Conservation (phyloP, 2,888 invertebrate genomes). For the Heliconius charithonia region DNA sequence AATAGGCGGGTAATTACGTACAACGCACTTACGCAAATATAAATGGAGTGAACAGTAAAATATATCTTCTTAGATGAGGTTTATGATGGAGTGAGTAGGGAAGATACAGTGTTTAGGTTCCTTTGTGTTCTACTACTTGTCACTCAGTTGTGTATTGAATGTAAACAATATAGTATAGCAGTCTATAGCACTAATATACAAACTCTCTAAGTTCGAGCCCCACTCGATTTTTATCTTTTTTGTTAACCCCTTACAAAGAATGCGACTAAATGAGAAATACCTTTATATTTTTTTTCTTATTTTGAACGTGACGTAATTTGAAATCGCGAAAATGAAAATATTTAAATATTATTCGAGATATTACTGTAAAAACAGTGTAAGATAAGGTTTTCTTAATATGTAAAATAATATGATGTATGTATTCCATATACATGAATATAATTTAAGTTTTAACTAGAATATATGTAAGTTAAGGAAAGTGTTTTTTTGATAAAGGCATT, state of each 20-base stretch:
- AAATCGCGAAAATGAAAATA: too few species aligned
- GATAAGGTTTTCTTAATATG: not conserved
- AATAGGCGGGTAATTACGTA: conserved; percentile 59
- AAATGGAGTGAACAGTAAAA: conserved; percentile 39
- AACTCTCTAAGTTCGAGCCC: too few species aligned
- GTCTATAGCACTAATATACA: too few species aligned
- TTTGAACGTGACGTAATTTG: too few species aligned
- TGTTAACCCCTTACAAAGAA: too few species aligned
- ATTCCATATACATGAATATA: not conserved
- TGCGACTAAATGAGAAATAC: too few species aligned
- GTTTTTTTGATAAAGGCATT: too few species aligned
- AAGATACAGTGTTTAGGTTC: not conserved
- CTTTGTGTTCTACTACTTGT: not conserved
- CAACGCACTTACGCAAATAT: conserved; percentile 45
- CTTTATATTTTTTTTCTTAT: too few species aligned
- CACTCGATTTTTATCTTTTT: too few species aligned
- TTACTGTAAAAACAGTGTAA: not conserved
- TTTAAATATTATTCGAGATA: not conserved
- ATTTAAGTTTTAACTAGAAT: not conserved
- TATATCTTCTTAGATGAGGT: conserved; percentile 26
- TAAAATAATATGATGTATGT: not conserved
- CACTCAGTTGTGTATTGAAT: not conserved
- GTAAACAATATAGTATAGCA: too few species aligned
- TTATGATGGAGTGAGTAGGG: conserved; percentile 13
- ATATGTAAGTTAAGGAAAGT: not conserved